Percentiles rank a stretch among this genome's conserved stretches.
Evolutionary conservation across 1,140 invertebrate species (phyloP).

Genomic region (Hyphantria cunea): DNA sequence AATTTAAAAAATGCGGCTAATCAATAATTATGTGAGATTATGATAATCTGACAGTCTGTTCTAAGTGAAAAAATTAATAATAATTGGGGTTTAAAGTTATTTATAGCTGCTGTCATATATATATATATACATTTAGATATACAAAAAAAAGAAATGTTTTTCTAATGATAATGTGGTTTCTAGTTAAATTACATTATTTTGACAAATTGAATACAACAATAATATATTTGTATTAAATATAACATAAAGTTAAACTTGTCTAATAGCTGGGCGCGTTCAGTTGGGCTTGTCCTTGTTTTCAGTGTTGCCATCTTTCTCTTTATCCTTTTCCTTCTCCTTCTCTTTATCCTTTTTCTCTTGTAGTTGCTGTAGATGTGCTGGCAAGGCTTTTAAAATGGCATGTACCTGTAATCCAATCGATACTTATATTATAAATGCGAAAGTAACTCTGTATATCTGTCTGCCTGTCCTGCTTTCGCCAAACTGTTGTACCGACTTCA

Average conservation of each 20-base stretch:
- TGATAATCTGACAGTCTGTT: not conserved
- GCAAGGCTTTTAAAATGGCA: slow-evolving; percentile 95
- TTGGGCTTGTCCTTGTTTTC: slow-evolving; percentile 72
- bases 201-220: slow-evolving; percentile 22
- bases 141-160: no score
- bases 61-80: not conserved
- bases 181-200: slow-evolving; percentile 30
- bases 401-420: slow-evolving; percentile 83
- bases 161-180: not conserved
- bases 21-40: no score
- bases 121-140: no score
- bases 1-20: not conserved
- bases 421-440: no score
- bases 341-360: slow-evolving; percentile 82
- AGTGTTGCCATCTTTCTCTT: slow-evolving; percentile 50
- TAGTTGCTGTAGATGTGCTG: slow-evolving; percentile 84
- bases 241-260: slow-evolving; percentile 7
- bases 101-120: not conserved
- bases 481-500: no score
- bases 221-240: slow-evolving; percentile 16
- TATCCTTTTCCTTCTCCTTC: slow-evolving; percentile 68
- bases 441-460: no score
- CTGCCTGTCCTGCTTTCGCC: no score
- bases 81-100: slow-evolving; percentile 8
- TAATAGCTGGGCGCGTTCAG: slow-evolving; percentile 53